Evolutionary conservation across 2,113 vertebrate species (phyloP), one percentile per base, ranked within the genome.

Genomic region (Rhinopomastus cyanomelas): DNA sequence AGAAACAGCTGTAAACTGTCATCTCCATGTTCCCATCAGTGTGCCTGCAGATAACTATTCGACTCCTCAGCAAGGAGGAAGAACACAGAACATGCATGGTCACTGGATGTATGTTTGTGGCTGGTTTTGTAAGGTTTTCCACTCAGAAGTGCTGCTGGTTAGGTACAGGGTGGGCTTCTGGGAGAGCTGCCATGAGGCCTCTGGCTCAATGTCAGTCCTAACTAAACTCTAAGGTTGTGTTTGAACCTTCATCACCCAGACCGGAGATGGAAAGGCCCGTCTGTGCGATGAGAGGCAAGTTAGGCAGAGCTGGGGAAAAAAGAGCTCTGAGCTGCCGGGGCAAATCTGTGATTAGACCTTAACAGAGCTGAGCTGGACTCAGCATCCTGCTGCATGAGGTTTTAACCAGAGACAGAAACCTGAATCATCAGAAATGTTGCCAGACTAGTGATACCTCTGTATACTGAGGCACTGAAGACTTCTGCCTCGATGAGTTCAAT

Each of bases 61-160:
- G 37, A 25, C 12, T 19, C 8, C 9, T 8, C 4, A 17, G 69
- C 53, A 48, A 34, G 20, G 59, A 17, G 19, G 52, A 77, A 49
- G 5, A 27, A 36, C 37, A 25, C 0, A 11, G 30, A 73, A 7
- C 13, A 34, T 1, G 5, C 1, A 0, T 6, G 12, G 32, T 12
- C 5, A 25, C 15, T 36, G 36, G 27, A 3, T 23, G 36, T 3
- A 20, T 34, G 34, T 46, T 65, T 66, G 9, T 30, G 48, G 48
- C 5, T 18, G 25, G 32, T 12, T 71, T 36, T 72, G 36, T 36
- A 5, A 29, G 44, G 51, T 8, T 76, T 79, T 56, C 49, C n/a
- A n/a, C 46, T 48, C 51, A 34, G 32, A 23, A 75, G n/a, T 0
- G 0, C 17, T 17, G 51, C 51, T 12, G 37, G 8, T 5, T 34